Evolutionary conservation across 1,140 invertebrate species (phyloP).

Genomic region (Zaprionus taronus): DNA sequence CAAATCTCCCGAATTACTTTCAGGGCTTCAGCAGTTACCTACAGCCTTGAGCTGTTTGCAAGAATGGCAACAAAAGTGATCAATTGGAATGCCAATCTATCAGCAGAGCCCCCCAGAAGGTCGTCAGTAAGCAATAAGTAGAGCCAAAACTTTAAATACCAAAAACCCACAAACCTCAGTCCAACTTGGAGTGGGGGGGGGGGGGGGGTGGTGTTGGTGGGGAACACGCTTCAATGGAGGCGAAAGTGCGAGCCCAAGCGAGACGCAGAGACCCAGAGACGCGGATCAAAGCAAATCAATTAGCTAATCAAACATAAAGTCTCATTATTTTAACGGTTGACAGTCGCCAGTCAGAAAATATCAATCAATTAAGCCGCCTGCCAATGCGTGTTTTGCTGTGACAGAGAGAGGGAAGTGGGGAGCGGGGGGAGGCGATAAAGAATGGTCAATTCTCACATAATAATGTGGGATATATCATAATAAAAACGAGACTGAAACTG

Average conservation of each 20-base stretch:
- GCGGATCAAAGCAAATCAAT: constrained; percentile 60
- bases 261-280: constrained; percentile 13
- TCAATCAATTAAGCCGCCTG: neutral
- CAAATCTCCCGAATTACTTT: constrained; percentile 32
- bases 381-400: neutral
- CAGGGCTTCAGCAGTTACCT: neutral
- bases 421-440: rapidly evolving
- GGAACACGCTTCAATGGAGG: constrained; percentile 23
- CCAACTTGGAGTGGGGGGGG: neutral
- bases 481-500: neutral
- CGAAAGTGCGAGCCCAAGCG: constrained; percentile 25
- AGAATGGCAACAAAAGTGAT: constrained; percentile 27
- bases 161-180: constrained; percentile 1
- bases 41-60: constrained; percentile 27
- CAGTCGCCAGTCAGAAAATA: neutral
- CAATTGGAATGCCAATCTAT: constrained; percentile 43
- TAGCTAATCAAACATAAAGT: constrained; percentile 48
- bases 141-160: neutral
- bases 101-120: constrained; percentile 31
- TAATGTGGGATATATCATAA: neutral
- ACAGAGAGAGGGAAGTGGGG: neutral
- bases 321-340: constrained; percentile 19
- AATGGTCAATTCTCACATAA: neutral
- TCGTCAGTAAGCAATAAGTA: constrained; percentile 2
- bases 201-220: neutral